Base-by-base conservation (phyloP, 2,888 invertebrate species). In the Linnaemya tessellans region DNA sequence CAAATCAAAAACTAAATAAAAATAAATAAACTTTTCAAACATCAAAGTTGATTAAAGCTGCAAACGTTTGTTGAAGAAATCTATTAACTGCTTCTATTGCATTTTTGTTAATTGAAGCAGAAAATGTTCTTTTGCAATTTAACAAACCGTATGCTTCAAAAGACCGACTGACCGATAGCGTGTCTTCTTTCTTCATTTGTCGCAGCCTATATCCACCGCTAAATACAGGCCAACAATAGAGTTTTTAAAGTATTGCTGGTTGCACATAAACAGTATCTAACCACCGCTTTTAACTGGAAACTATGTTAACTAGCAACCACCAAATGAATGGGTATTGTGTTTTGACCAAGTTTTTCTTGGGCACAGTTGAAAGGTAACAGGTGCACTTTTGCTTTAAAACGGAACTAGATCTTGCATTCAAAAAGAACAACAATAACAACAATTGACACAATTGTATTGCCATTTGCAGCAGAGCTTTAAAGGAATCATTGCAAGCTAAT, bases 291-390 rank as follows among this genome's bases (percentile, higher is more conserved):
- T 38, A 0, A 7, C 41, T n/a, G 30, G 70, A 79, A 68, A 70
- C 30, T 79, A n/a, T 70, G 78, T 70, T 62, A 51, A 60, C 46
- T 46, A 77, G 54, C 70, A 79, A 70, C 68, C 68, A 79, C 49
- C 25, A 60, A 75, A 77, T 38, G 3, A 30, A 43, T 75, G 18
- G n/a, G 7, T 25, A 18, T 41, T 35, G n/a, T 35, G 13, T 35
- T 71, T 70, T 74, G 79, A 70, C 84, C 79, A 80, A 84, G 64
- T 20, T 75, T 74, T 84, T 64, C 15, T 79, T 71, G 60, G 62
- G 62, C 56, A 35, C 75, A 79, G 68, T 79, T 79, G 54, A 84
- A 79, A 84, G 79, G 79, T 84, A 84, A 84, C 84, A 84, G 84
- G 84, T 84, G 80, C 74, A 80, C 70, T 46, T 74, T 65, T 65